phyloP scores from a whole-genome alignment of 2,888 invertebrate genomes.

The Lithosia quadra region DNA sequence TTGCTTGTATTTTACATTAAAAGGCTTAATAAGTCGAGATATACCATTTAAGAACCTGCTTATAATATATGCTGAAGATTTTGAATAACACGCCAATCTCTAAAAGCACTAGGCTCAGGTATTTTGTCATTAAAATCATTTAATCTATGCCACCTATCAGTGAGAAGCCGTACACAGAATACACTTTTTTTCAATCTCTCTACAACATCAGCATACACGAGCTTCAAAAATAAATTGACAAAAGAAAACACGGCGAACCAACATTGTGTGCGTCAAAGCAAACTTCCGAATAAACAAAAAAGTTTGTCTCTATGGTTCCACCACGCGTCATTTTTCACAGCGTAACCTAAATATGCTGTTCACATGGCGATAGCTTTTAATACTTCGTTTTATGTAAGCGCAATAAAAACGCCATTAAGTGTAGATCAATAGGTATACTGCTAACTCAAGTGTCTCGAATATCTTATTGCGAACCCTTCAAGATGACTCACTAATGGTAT shows the following conservation, averaged over 20 bases:
- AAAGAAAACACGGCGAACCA: not conserved
- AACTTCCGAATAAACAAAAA: constrained; percentile 7
- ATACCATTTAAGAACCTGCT: too few species aligned
- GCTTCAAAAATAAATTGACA: constrained; percentile 1
- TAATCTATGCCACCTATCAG: too few species aligned
- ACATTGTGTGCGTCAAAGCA: not conserved
- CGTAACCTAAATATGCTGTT: constrained; percentile 31
- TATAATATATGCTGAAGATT: too few species aligned
- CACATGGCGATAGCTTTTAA: constrained; percentile 44
- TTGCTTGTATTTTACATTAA: too few species aligned
- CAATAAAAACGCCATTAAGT: constrained; percentile 64
- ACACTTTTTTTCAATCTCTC: not conserved
- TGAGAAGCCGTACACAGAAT: too few species aligned
- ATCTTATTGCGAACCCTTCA: not conserved
- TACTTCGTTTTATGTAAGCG: constrained; percentile 56
- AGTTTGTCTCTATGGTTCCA: not conserved
- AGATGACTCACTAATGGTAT: not conserved
- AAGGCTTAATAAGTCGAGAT: too few species aligned
- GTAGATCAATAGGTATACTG: constrained; percentile 47
- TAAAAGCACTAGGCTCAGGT: too few species aligned
- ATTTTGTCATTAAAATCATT: too few species aligned
- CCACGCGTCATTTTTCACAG: constrained; percentile 10
- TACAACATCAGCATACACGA: not conserved
- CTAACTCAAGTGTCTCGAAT: constrained; percentile 1
- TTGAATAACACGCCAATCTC: too few species aligned